These are phyloP conservation scores for Cottus gobio DNA, from an alignment of 2,113 vertebrate genomes.

Conservation along the genomic window DNA sequence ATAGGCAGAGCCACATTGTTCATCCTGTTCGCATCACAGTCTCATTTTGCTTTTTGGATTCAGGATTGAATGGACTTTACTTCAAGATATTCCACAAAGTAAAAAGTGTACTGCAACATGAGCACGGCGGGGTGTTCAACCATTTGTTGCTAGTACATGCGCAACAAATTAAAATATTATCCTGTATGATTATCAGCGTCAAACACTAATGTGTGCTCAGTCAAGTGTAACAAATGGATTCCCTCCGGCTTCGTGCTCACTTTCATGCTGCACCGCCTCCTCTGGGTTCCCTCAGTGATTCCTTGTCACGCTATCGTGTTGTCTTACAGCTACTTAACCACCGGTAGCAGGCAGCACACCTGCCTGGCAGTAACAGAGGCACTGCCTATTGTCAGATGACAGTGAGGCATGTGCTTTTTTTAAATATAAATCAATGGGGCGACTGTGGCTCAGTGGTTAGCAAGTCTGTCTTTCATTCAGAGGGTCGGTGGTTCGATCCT, in stretches of 20 bases:
- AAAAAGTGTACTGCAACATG: background rate
- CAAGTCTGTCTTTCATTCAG: no score
- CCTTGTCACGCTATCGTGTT: slow-evolving; percentile 22
- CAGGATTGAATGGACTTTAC: background rate
- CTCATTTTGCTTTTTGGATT: background rate
- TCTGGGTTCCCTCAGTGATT: slow-evolving; percentile 19
- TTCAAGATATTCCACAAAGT: background rate
- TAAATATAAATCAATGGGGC: no score
- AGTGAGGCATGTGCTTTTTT: slow-evolving; percentile 6
- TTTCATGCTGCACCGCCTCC: slow-evolving; percentile 24
- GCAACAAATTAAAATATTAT: slow-evolving; percentile 50
- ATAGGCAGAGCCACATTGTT: background rate
- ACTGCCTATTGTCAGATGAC: background rate
- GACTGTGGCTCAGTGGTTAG: no score
- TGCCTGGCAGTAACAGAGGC: slow-evolving; percentile 24
- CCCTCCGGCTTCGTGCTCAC: slow-evolving; percentile 35
- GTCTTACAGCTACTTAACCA: slow-evolving; percentile 37
- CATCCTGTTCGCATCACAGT: background rate
- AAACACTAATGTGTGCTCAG: slow-evolving; percentile 46
- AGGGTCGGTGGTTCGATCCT: no score
- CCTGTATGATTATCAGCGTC: slow-evolving; percentile 47
- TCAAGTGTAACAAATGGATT: slow-evolving; percentile 37
- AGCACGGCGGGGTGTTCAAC: background rate
- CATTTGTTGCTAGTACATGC: background rate
- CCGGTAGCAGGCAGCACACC: slow-evolving; percentile 36